Evolutionary conservation across 2,113 vertebrate genomes (phyloP), one percentile per base, ranked within the genome.

Genomic region (Brachirus orientalis): DNA sequence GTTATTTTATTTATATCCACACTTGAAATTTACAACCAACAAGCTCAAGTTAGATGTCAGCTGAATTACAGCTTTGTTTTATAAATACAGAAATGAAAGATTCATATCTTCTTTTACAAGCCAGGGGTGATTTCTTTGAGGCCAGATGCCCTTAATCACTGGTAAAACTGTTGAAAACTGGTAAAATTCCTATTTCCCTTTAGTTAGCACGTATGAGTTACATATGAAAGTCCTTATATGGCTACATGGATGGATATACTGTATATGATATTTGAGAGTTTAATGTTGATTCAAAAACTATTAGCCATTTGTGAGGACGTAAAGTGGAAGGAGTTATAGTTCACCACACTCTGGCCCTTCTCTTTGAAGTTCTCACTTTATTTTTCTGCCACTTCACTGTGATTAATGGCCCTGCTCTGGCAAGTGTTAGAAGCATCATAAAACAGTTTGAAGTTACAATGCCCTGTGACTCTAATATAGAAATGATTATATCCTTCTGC

Each of bases 61-160:
- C 44, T 47, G 45, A 79, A 71, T 83, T 57, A 69, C 41, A 57
- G 52, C 65, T 58, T 53, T 20, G 0, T 43, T n/a, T 64, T 41
- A 60, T 66, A 7, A 71, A 66, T 18, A 37, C 37, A 59, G 41
- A 59, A 75, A 70, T 44, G 43, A 64, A 72, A 84, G 72, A 51
- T n/a, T 1, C 6, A 57, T 33, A 7, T 2, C 10, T 10, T 61
- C 17, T 46, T 77, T 83, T 50, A 86, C 68, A 63, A 68, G 73
- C 54, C 80, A 40, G n/a, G 0, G 1, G 61, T 45, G 63, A 61
- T 18, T 61, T 68, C 14, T 75, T 76, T 28, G 17, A 75, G n/a
- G 17, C 75, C 77, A 79, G 69, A 13, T 73, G 78, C 33, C 37
- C 40, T 80, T 67, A 66, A 62, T 76, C 82, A 74, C 53, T 79